Conservation (phyloP, 2,888 invertebrate genomes). For the Nasonovia ribisnigri region DNA sequence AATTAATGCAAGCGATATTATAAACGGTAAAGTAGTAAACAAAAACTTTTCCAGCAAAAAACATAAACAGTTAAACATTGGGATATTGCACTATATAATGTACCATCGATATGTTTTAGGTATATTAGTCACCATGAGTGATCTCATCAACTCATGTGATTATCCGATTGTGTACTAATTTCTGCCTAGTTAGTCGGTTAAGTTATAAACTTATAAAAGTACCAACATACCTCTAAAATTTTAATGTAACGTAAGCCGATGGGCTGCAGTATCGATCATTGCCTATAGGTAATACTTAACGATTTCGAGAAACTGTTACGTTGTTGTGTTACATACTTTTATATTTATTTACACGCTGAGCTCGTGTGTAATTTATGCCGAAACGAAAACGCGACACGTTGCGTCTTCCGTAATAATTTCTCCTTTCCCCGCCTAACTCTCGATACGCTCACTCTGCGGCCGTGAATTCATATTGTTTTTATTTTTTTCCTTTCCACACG, state of each 20-base stretch:
- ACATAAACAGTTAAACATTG: not conserved
- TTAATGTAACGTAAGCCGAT: not conserved
- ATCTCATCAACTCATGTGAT: too few relatives aligned
- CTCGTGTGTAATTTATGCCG: constrained; percentile 31
- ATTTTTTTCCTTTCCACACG: not conserved
- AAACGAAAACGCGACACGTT: constrained; percentile 39
- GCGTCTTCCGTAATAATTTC: constrained; percentile 41
- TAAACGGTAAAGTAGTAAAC: not conserved
- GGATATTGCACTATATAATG: not conserved
- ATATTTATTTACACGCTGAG: not conserved
- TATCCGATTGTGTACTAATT: not conserved
- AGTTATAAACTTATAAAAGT: not conserved
- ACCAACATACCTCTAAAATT: not conserved
- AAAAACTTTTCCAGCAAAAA: not conserved
- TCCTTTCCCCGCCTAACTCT: constrained; percentile 45
- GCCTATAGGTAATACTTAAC: not conserved
- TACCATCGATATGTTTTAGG: not conserved
- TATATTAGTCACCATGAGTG: not conserved
- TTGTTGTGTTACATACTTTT: not conserved
- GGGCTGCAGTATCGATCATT: not conserved
- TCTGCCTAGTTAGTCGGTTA: not conserved
- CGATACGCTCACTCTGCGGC: not conserved
- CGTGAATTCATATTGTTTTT: constrained; percentile 27
- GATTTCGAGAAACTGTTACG: constrained; percentile 3
- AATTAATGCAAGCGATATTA: too few relatives aligned